A percentile compares a stretch with the other conserved stretches of the same genome.
Conservation (phyloP, 2,797 vertebrate species). For the Gastrophryne carolinensis region DNA sequence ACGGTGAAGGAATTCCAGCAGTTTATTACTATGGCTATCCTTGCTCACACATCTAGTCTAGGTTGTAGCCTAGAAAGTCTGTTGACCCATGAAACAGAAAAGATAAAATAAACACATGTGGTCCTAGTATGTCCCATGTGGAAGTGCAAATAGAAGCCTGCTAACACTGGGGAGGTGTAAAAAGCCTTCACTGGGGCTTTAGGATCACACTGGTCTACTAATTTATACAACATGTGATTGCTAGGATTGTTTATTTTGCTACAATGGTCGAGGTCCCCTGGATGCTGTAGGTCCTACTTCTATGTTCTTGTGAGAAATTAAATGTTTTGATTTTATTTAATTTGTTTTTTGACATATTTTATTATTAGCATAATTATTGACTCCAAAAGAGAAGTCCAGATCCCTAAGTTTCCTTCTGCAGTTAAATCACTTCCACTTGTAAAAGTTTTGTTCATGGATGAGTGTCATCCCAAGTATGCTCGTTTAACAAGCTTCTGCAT, state of each 20-base stretch:
- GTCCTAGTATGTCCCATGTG: slow-evolving; percentile 1
- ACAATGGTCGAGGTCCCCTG: background rate
- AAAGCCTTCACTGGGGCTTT: background rate
- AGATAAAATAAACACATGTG: slow-evolving; percentile 38
- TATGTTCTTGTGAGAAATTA: background rate
- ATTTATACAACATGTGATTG: background rate
- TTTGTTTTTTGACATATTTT: background rate
- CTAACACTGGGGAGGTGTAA: slow-evolving; percentile 1
- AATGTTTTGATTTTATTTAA: background rate
- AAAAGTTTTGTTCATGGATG: too few relatives aligned
- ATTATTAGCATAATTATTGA: background rate
- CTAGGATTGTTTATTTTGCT: background rate
- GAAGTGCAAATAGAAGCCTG: background rate
- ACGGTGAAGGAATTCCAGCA: background rate
- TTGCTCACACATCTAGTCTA: background rate
- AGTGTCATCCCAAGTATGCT: too few relatives aligned
- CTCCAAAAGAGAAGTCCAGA: background rate
- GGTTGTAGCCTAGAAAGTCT: background rate
- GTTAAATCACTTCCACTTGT: background rate
- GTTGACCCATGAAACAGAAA: slow-evolving; percentile 11
- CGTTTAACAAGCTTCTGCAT: background rate
- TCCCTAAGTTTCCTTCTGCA: background rate
- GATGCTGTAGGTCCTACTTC: background rate
- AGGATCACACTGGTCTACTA: slow-evolving; percentile 4
- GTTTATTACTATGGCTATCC: background rate